A percentile compares a stretch with the other conserved stretches of the same genome.
These are phyloP conservation scores for Thaumatotibia leucotreta DNA, from an alignment of 1,140 invertebrate species.

Conservation along the genomic window DNA sequence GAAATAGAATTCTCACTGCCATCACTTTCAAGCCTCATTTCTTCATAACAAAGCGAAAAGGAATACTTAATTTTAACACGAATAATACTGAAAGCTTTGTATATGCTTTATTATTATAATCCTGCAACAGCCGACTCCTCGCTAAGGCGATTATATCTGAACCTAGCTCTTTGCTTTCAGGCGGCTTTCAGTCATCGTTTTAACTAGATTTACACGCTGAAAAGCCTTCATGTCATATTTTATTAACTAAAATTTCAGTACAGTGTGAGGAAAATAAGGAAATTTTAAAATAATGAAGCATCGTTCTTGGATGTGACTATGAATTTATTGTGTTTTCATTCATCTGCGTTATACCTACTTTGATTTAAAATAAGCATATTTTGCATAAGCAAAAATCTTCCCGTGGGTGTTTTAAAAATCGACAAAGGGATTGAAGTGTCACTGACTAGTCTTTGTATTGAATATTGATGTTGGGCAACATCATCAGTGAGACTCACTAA, in stretches of 20 bases:
- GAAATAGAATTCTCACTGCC: not conserved
- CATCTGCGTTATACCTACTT: too few species aligned
- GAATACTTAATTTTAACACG: not conserved
- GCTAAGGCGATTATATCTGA: not conserved
- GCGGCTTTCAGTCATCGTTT: not conserved
- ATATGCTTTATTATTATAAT: not conserved
- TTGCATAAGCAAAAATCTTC: too few species aligned
- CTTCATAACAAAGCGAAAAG: not conserved
- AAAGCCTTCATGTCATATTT: constrained; percentile 5
- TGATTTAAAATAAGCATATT: too few species aligned
- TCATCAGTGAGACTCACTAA: too few species aligned
- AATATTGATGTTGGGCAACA: too few species aligned
- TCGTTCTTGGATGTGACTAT: too few species aligned
- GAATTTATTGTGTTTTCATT: too few species aligned
- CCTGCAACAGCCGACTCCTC: not conserved
- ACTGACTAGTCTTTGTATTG: too few species aligned
- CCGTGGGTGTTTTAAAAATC: too few species aligned
- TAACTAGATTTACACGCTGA: not conserved
- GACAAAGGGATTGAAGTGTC: too few species aligned
- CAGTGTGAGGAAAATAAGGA: constrained; percentile 17
- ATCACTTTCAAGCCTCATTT: not conserved
- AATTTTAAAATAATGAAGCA: too few species aligned
- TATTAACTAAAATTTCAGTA: constrained; percentile 38
- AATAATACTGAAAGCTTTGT: not conserved
- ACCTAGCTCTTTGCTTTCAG: not conserved